Evolutionary conservation across 2,113 vertebrate species (phyloP).

Genomic region (Pluvianellus socialis): DNA sequence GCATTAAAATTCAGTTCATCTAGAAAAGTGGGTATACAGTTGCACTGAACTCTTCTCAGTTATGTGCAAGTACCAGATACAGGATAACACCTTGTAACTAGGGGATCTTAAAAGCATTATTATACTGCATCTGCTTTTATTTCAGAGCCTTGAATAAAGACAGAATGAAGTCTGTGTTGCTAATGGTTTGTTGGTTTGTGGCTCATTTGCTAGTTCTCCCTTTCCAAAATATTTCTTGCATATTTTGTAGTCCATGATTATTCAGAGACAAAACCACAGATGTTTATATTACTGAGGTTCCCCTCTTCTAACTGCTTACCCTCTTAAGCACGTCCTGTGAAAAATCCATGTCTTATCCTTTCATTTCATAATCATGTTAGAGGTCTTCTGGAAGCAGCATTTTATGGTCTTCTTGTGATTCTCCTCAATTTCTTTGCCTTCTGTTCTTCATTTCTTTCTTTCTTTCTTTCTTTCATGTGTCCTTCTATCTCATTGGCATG

Average conservation of each 20-base stretch:
- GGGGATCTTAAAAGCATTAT: not conserved
- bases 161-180: not conserved
- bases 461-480: not conserved
- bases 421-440: not conserved
- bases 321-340: not conserved
- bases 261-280: slow-evolving; percentile 36
- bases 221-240: slow-evolving; percentile 43
- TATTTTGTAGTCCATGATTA: slow-evolving; percentile 38
- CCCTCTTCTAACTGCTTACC: not conserved
- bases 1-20: not conserved
- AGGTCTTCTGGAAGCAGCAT: not conserved
- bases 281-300: slow-evolving; percentile 39
- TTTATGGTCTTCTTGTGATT: not conserved
- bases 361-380: not conserved
- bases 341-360: not conserved
- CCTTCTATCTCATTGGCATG: not conserved
- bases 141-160: slow-evolving; percentile 15
- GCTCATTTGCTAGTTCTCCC: slow-evolving; percentile 27
- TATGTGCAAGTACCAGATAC: not conserved
- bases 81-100: not conserved
- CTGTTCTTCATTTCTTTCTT: not conserved
- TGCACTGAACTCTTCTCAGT: not conserved
- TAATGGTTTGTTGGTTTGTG: not conserved
- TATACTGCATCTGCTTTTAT: not conserved
- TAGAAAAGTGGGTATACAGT: not conserved